These are phyloP conservation scores for Aphyosemion australe DNA, from an alignment of 2,113 vertebrate species.

Conservation along the genomic window DNA sequence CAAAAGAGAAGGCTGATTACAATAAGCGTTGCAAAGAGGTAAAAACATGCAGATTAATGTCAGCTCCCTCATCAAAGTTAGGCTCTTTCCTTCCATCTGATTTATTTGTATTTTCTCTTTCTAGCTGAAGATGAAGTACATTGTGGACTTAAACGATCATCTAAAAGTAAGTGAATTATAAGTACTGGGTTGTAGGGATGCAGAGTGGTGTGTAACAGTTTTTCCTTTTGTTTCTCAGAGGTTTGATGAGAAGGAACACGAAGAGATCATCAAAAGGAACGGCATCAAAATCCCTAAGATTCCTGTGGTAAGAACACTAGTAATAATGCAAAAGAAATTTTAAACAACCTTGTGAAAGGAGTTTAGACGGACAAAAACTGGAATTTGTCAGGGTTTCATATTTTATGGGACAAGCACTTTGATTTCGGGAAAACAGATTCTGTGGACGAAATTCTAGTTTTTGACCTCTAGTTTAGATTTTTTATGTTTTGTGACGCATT, in stretches of 20 bases:
- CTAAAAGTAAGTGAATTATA: constrained; percentile 34
- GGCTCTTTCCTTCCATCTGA: background rate
- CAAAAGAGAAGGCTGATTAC: background rate
- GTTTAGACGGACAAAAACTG: too few relatives aligned
- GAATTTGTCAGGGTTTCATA: too few relatives aligned
- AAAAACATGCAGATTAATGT: background rate
- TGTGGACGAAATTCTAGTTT: too few relatives aligned
- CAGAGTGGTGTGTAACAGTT: background rate
- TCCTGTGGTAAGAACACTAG: constrained; percentile 15
- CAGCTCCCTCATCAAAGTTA: background rate
- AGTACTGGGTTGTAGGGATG: background rate
- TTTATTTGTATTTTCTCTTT: constrained; percentile 10
- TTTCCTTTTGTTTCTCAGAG: constrained; percentile 19
- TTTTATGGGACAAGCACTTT: too few relatives aligned
- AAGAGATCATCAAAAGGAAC: background rate
- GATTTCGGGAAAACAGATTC: too few relatives aligned
- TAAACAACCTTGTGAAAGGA: too few relatives aligned
- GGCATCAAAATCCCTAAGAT: background rate
- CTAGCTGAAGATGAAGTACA: constrained; percentile 44
- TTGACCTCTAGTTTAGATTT: too few relatives aligned
- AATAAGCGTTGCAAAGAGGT: constrained; percentile 5
- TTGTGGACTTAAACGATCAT: background rate
- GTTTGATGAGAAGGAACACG: background rate
- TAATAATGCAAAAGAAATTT: too few relatives aligned
- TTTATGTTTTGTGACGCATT: too few relatives aligned